These are phyloP conservation scores for Ceratothoa steindachneri DNA, from an alignment of 2,888 invertebrate species.

Conservation along the genomic window DNA sequence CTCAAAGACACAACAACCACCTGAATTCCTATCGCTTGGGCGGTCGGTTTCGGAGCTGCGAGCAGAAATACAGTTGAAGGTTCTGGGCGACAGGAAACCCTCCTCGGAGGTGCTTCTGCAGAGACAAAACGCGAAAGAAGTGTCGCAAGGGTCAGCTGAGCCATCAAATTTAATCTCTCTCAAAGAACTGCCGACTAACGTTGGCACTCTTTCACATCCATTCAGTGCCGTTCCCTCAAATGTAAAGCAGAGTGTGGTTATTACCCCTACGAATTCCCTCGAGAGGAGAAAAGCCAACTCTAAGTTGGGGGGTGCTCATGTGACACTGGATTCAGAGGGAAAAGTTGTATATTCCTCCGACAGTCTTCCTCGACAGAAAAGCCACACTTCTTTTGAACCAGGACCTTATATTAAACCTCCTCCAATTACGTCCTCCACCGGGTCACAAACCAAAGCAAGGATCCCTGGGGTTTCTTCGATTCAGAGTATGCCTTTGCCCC, in stretches of 20 bases:
- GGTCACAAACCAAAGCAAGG: constrained; percentile 18
- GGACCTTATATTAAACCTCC: constrained; percentile 55
- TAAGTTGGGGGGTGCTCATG: constrained; percentile 63
- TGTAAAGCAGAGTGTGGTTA: constrained; percentile 43
- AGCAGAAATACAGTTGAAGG: constrained; percentile 16
- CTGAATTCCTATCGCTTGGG: constrained; percentile 16
- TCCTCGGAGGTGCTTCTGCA: constrained; percentile 22
- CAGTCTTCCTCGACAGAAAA: constrained; percentile 69
- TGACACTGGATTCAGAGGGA: constrained; percentile 77
- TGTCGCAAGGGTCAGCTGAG: background rate
- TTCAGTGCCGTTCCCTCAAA: constrained; percentile 45
- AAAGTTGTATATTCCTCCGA: constrained; percentile 84
- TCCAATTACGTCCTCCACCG: constrained; percentile 20
- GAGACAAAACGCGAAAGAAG: constrained; percentile 29
- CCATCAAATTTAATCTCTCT: constrained; percentile 35
- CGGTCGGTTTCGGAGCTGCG: constrained; percentile 23
- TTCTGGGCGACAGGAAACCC: constrained; percentile 1
- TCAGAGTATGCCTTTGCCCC: constrained; percentile 39
- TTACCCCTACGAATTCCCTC: constrained; percentile 47
- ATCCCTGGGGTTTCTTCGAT: constrained; percentile 27
- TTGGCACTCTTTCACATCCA: constrained; percentile 34
- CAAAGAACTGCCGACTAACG: constrained; percentile 34
- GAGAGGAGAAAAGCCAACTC: constrained; percentile 43
- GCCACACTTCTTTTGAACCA: constrained; percentile 77
- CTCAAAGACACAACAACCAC: constrained; percentile 26